Conservation (phyloP, 2,797 vertebrate genomes). For the Gambelia wislizenii region DNA sequence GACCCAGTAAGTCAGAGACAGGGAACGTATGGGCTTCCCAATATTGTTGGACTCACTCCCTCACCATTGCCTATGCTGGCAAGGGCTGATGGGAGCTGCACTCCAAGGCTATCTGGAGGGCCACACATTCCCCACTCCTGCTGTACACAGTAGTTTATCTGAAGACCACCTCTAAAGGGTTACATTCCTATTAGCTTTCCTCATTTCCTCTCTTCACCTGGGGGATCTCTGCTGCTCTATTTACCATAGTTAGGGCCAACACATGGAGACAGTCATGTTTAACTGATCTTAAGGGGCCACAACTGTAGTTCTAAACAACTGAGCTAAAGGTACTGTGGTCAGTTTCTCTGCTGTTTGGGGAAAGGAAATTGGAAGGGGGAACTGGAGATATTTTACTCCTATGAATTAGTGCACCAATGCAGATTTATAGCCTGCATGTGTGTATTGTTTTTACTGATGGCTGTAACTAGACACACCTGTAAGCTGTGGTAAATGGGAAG, state of each 20-base stretch:
- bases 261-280: slow-evolving; percentile 49
- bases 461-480: slow-evolving; percentile 82
- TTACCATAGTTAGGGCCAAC: slow-evolving; percentile 57
- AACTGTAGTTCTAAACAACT: slow-evolving; percentile 60
- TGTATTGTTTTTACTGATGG: slow-evolving; percentile 80
- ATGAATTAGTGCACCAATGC: slow-evolving; percentile 77
- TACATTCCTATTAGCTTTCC: background rate
- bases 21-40: background rate
- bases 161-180: slow-evolving; percentile 32
- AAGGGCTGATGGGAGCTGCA: background rate
- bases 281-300: slow-evolving; percentile 58
- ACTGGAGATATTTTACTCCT: slow-evolving; percentile 75
- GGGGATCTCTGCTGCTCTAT: slow-evolving; percentile 52
- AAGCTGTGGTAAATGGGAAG: slow-evolving; percentile 72
- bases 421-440: slow-evolving; percentile 78
- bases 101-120: background rate
- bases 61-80: background rate
- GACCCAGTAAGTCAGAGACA: background rate
- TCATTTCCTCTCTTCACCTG: slow-evolving; percentile 25
- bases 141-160: slow-evolving; percentile 13
- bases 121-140: background rate
- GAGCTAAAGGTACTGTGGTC: slow-evolving; percentile 30
- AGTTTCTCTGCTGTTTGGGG: slow-evolving; percentile 54
- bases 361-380: slow-evolving; percentile 76
- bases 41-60: background rate